Evolutionary conservation across 2,113 vertebrate genomes (phyloP).

Genomic region (Puntigrus tetrazona): DNA sequence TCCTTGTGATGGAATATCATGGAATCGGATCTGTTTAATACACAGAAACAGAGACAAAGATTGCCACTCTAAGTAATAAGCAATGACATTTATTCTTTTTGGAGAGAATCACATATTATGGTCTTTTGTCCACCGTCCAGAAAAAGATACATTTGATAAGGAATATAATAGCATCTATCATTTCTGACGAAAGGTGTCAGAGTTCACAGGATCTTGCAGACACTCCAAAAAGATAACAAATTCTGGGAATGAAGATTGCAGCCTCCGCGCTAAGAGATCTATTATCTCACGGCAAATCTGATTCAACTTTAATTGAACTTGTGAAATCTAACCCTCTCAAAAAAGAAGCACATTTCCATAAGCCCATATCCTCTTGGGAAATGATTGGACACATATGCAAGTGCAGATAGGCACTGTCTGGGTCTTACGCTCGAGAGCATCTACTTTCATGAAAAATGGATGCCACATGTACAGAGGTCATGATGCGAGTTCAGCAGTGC

Average conservation of each 20-base stretch:
- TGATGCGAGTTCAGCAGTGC: not conserved
- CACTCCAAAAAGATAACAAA: constrained; percentile 12
- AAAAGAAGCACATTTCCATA: not conserved
- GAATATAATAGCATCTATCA: not conserved
- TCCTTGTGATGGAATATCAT: not conserved
- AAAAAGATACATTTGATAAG: constrained; percentile 13
- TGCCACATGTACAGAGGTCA: not conserved
- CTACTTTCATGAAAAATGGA: not conserved
- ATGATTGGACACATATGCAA: not conserved
- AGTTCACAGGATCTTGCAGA: not conserved
- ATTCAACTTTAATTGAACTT: constrained; percentile 36
- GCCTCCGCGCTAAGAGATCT: not conserved
- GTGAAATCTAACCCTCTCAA: not conserved
- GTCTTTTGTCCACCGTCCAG: constrained; percentile 5
- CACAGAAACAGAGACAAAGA: not conserved
- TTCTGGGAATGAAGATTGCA: constrained; percentile 9
- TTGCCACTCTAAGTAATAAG: constrained; percentile 5
- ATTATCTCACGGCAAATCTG: constrained; percentile 20
- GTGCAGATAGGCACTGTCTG: not conserved
- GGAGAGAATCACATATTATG: not conserved
- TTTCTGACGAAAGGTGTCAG: not conserved
- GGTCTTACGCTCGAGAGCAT: not conserved
- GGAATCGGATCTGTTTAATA: not conserved
- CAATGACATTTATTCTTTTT: constrained; percentile 14
- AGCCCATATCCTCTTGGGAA: not conserved